Conservation (phyloP, 2,888 invertebrate genomes). For the Galeruca laticollis region DNA sequence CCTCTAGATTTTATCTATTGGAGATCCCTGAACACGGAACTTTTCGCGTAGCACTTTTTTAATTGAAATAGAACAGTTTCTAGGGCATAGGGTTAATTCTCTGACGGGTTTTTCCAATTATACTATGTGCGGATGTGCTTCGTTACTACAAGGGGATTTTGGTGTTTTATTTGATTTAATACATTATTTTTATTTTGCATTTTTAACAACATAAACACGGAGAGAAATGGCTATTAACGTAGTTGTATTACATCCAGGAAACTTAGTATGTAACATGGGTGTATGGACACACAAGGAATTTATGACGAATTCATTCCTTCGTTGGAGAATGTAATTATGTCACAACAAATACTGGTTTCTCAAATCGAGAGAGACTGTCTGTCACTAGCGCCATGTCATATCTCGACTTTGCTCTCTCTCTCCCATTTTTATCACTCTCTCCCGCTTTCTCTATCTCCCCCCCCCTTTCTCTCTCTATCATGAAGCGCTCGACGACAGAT, state of each 20-base stretch:
- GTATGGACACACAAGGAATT: neutral
- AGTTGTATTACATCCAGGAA: neutral
- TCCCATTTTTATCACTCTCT: too few relatives aligned
- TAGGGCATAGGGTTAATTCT: conserved; percentile 36
- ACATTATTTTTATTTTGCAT: conserved; percentile 18
- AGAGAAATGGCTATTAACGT: neutral
- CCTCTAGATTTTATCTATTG: conserved; percentile 45
- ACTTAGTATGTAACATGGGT: neutral
- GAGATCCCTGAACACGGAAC: conserved; percentile 18
- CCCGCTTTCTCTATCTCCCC: too few relatives aligned
- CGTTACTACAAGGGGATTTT: conserved; percentile 20
- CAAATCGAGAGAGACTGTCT: too few relatives aligned
- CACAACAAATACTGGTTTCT: too few relatives aligned
- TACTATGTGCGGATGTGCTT: conserved; percentile 23
- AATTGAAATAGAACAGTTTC: conserved; percentile 38
- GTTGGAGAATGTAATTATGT: too few relatives aligned
- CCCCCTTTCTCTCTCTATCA: too few relatives aligned
- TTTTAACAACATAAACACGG: conserved; percentile 12
- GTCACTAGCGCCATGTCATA: too few relatives aligned
- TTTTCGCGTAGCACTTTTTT: conserved; percentile 34
- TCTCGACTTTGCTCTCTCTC: too few relatives aligned
- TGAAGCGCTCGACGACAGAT: too few relatives aligned
- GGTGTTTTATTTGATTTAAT: conserved; percentile 12
- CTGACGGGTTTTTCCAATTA: conserved; percentile 33
- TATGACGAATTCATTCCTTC: too few relatives aligned